Evolutionary conservation across 2,888 invertebrate species (phyloP), one percentile per base, ranked within the genome.

Genomic region (Nycteola revayana): DNA sequence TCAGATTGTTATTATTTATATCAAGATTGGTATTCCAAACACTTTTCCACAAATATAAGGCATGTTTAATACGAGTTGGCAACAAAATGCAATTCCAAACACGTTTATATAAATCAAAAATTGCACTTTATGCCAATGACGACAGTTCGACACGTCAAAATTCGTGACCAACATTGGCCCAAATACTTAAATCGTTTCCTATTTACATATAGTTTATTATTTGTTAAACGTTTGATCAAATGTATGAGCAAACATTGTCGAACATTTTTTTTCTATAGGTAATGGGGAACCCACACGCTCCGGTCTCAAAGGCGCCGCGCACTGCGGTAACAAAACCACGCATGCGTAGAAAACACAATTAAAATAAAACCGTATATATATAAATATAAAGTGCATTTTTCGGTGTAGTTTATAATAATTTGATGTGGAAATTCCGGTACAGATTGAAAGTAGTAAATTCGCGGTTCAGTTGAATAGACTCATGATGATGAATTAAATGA

Each of bases 251-350:
- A 60, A 65, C 60, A 59, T 63, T 51, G 49, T 28, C 46, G 32
- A 25, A 65, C 45, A 44, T 42, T 45, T 63, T 70, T 60, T 61
- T 60, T 68, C 70, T 68, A 60, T 50, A 9, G 42, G 48, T 85
- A 78, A 84, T 81, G 82, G 78, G 62, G 61, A 69, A 67, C 68
- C 71, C 74, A 69, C 86, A 86, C 84, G 84, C 76, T 78, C 69
- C 42, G 54, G 83, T 75, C 86, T 75, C 51, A 42, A 49, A 70
- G 87, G 83, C 87, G 87, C 84, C 87, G 86, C 87, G 87, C 87
- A 87, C 82, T 87, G 87, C 87, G 87, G 87, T 83, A 81, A 49
- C 60, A 35, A 24, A 32, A 76, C 61, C 71, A 81, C 87, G 87
- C 87, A 86, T 87, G 87, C 86, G 87, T 80, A 20, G 36, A 43